Base-by-base conservation (phyloP, 92 coral and sea anemone species). In the Phenganax subtilis region DNA sequence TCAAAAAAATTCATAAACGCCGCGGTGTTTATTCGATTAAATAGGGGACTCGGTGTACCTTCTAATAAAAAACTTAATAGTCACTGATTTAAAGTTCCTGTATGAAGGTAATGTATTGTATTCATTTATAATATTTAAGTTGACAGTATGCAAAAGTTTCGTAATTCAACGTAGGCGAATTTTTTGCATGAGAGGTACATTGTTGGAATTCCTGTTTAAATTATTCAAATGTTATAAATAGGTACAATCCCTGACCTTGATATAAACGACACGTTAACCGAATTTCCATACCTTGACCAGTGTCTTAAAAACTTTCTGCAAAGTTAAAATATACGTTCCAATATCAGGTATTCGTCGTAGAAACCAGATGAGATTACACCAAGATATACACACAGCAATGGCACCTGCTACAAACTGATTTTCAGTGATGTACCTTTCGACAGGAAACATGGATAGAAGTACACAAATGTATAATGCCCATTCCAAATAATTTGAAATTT, bases 391-490 rank as follows among this genome's bases (percentile, higher is more conserved):
- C 9, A 64, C 70, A 44, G 70, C 70, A 20, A 64, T 7, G 31
- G 70, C 31, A 17, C 37, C 70, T 6, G 70, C 70, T 11, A 30
- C 70, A 28, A 64, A 64, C 70, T 64, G 70, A 12, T 10, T 30
- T 64, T 20, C 37, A 64, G 70, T 64, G 17, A 20, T 64, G 9
- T 12, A 9, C 10, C 12, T 20, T 10, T 7, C 9, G 11, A 64
- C 70, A 0, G 70, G 70, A 64, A 64, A 64, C 70, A 64, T n/a
- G 12, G 30, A 64, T 12, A 6, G 30, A 0, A 64, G 70, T 12
- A 64, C 70, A 64, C 70, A 64, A n/a, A 64, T 12, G 17, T 64
- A 64, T 9, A 64, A 64, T 44, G 70, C 30, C 70, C 70, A 64
- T 12, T 64, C 70, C 9, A 61, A 61, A 6, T 15, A 12, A 61